These are phyloP conservation scores for Hippocampus mohnikei DNA, from an alignment of 2,113 vertebrate species.

Conservation along the genomic window DNA sequence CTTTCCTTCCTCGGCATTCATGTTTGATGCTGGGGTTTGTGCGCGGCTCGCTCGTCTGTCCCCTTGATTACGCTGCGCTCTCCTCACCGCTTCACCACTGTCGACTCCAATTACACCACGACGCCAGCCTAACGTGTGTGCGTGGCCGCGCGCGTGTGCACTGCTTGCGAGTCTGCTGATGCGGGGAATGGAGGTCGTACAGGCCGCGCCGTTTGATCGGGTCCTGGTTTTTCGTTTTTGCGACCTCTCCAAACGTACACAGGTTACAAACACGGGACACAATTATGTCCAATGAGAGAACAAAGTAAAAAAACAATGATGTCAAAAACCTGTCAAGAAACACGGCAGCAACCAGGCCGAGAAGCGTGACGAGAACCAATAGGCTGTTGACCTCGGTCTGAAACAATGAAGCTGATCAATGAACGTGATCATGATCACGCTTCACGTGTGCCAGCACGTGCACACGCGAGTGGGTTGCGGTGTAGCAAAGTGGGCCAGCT, in stretches of 20 bases:
- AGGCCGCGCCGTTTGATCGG: conserved; percentile 27
- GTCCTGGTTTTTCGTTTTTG: conserved; percentile 11
- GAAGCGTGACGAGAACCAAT: background rate
- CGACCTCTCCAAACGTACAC: background rate
- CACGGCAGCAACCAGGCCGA: too few relatives aligned
- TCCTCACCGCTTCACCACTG: conserved; percentile 44
- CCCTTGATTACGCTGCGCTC: conserved; percentile 47
- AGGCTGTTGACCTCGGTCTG: background rate
- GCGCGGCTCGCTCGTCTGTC: conserved; percentile 29
- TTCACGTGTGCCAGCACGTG: too few relatives aligned
- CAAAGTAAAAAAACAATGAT: too few relatives aligned
- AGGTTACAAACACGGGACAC: background rate
- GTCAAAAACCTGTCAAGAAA: background rate
- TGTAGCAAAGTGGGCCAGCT: background rate
- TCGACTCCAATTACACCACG: conserved; percentile 52
- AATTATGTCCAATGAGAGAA: too few relatives aligned
- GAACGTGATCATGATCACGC: background rate
- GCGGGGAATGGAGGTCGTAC: conserved; percentile 10
- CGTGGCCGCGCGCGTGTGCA: background rate
- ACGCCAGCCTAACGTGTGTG: conserved; percentile 18
- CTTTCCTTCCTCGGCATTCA: conserved; percentile 33
- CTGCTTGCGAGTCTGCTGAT: too few relatives aligned
- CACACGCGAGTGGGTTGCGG: background rate
- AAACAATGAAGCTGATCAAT: background rate
- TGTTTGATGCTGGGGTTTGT: conserved; percentile 25